These are phyloP conservation scores for Caenorhabditis panamensis DNA, from an alignment of 2,888 invertebrate genomes.

Conservation along the genomic window DNA sequence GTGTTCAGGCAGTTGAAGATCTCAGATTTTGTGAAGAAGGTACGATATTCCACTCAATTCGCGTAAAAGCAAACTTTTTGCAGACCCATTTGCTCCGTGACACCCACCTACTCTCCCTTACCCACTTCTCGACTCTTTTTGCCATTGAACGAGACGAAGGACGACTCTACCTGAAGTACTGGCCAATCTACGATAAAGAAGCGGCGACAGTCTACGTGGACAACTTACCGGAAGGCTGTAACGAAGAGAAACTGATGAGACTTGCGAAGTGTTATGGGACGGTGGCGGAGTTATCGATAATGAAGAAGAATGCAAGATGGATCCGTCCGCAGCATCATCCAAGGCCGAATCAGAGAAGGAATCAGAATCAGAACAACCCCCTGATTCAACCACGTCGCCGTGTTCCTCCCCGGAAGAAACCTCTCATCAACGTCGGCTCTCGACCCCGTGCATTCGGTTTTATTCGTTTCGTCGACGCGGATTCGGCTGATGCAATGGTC, in stretches of 20 bases:
- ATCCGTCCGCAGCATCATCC: slow-evolving; percentile 17
- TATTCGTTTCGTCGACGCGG: slow-evolving; percentile 41
- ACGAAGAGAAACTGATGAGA: slow-evolving; percentile 31
- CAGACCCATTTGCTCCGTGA: slow-evolving; percentile 32
- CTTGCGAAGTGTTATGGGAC: slow-evolving; percentile 46
- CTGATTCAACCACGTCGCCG: not conserved
- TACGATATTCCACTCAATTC: too few species aligned
- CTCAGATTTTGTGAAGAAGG: slow-evolving; percentile 43
- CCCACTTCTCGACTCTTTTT: slow-evolving; percentile 33
- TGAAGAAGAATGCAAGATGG: slow-evolving; percentile 12
- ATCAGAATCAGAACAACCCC: not conserved
- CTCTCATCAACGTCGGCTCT: slow-evolving; percentile 49
- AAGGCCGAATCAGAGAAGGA: slow-evolving; percentile 4
- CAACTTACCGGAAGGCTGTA: slow-evolving; percentile 56
- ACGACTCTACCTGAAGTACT: slow-evolving; percentile 35
- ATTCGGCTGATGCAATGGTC: slow-evolving; percentile 41
- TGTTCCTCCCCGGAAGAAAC: slow-evolving; percentile 11
- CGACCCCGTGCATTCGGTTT: slow-evolving; percentile 47
- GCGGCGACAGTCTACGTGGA: slow-evolving; percentile 56
- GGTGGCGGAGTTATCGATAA: slow-evolving; percentile 18
- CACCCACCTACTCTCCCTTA: slow-evolving; percentile 30
- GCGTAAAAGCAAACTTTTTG: too few species aligned
- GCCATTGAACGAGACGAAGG: slow-evolving; percentile 49
- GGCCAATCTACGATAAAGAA: slow-evolving; percentile 45
- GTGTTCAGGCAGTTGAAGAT: slow-evolving; percentile 30